Conservation (phyloP, 2,113 vertebrate species). For the Chascanopsetta lugubris region DNA sequence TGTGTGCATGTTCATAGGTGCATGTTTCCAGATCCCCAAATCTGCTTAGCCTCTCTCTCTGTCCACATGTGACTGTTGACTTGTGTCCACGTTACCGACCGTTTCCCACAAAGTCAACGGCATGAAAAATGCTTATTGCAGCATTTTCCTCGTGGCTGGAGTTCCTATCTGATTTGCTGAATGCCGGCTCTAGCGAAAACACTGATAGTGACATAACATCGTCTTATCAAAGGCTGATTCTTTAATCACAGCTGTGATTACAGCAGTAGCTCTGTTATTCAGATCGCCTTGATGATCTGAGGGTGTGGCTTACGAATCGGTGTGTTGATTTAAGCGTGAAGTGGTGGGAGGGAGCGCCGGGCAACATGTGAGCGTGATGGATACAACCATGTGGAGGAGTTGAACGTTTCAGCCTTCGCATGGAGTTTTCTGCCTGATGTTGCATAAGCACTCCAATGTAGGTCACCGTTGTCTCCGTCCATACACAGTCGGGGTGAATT, state of each 20-base stretch:
- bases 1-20: neutral
- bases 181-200: neutral
- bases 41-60: neutral
- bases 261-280: neutral
- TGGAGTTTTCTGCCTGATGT: constrained; percentile 55
- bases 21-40: constrained; percentile 1
- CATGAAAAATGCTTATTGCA: neutral
- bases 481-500: constrained; percentile 24
- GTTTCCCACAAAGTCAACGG: neutral
- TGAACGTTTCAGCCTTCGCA: constrained; percentile 44
- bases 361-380: constrained; percentile 10
- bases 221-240: neutral
- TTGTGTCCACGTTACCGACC: neutral
- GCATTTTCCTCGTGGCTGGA: neutral
- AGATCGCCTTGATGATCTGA: constrained; percentile 13
- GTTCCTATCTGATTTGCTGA: neutral
- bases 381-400: constrained; percentile 40
- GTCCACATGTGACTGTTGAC: neutral
- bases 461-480: constrained; percentile 55
- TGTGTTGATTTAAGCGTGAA: neutral
- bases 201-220: neutral
- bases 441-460: constrained; percentile 64
- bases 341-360: constrained; percentile 3
- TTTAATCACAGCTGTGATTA: constrained; percentile 14
- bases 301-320: constrained; percentile 11